Conservation (phyloP, 2,113 vertebrate species). For the Psephotus haematonotus region DNA sequence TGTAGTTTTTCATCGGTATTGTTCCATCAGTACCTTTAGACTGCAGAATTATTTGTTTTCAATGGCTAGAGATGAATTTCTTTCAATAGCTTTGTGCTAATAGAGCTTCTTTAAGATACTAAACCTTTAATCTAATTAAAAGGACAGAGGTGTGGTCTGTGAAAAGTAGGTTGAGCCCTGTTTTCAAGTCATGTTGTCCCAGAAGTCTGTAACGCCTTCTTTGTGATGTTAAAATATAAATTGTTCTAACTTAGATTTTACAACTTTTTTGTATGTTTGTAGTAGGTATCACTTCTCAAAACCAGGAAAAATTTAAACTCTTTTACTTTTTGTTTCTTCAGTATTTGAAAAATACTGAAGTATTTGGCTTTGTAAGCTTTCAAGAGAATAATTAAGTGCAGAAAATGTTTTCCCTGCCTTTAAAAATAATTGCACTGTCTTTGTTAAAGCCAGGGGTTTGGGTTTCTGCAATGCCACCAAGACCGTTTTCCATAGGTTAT, state of each 20-base stretch:
- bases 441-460: background rate
- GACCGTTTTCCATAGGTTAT: background rate
- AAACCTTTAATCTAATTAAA: background rate
- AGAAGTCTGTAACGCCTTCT: background rate
- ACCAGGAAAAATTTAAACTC: background rate
- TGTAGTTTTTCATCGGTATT: background rate
- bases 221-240: background rate
- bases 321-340: background rate
- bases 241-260: background rate
- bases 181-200: background rate
- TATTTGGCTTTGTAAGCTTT: background rate
- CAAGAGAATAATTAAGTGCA: background rate
- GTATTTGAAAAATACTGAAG: background rate
- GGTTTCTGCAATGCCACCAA: background rate
- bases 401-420: background rate
- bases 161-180: background rate
- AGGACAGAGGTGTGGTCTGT: background rate
- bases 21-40: background rate
- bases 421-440: background rate
- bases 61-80: background rate
- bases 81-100: background rate
- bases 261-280: background rate
- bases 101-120: background rate
- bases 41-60: background rate
- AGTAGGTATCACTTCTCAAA: background rate